Evolutionary conservation across 2,888 invertebrate genomes (phyloP).

Genomic region (Thereva nobilitata): DNA sequence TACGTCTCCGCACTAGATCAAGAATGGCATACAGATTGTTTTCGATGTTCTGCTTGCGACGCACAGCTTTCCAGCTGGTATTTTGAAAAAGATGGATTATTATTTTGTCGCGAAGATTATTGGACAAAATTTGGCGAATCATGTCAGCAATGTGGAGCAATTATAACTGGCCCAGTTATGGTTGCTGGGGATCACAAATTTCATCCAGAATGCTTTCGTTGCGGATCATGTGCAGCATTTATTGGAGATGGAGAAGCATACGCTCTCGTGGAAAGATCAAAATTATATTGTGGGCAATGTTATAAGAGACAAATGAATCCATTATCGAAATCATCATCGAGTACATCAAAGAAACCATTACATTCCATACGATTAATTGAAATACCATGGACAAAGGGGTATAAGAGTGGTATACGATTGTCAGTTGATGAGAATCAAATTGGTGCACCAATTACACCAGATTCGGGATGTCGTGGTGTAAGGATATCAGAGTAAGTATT

Average conservation of each 20-base stretch:
- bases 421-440: slow-evolving; percentile 49
- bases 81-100: slow-evolving; percentile 86
- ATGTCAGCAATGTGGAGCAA: slow-evolving; percentile 79
- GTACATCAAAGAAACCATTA: slow-evolving; percentile 61
- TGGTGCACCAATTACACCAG: slow-evolving; percentile 45
- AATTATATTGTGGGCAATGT: slow-evolving; percentile 82
- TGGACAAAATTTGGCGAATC: slow-evolving; percentile 86
- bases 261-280: slow-evolving; percentile 86
- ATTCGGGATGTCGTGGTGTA: slow-evolving; percentile 64
- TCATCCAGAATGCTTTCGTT: slow-evolving; percentile 95
- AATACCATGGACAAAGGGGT: slow-evolving; percentile 67
- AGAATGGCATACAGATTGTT: slow-evolving; percentile 89
- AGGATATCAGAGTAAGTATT: slow-evolving; percentile 71
- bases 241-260: slow-evolving; percentile 93
- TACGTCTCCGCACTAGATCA: slow-evolving; percentile 80
- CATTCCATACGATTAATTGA: slow-evolving; percentile 86
- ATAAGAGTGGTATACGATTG: slow-evolving; percentile 68
- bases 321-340: slow-evolving; percentile 35
- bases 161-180: slow-evolving; percentile 84
- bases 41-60: slow-evolving; percentile 91
- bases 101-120: slow-evolving; percentile 89
- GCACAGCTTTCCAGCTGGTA: slow-evolving; percentile 86
- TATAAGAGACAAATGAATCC: slow-evolving; percentile 71
- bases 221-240: slow-evolving; percentile 76
- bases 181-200: slow-evolving; percentile 93